A percentile compares a stretch with the other conserved stretches of the same genome.
These are phyloP conservation scores for Drosophila melanica DNA, from an alignment of 1,140 invertebrate species.

Conservation along the genomic window DNA sequence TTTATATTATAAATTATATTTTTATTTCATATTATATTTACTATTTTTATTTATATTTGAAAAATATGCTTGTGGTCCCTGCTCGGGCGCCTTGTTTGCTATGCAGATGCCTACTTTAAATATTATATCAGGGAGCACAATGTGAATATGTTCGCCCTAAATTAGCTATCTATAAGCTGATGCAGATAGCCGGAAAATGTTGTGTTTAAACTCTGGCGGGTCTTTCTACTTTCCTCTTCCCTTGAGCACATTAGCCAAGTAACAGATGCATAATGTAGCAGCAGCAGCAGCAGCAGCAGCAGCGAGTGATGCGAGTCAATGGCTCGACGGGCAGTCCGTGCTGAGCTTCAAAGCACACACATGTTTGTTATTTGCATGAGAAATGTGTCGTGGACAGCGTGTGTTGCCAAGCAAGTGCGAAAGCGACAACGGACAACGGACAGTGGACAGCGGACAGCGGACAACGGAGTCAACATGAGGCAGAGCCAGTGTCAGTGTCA, in stretches of 20 bases:
- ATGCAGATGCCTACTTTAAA: too few species aligned
- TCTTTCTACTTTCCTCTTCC: background rate
- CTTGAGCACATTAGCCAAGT: slow-evolving; percentile 16
- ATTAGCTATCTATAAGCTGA: too few species aligned
- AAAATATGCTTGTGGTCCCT: too few species aligned
- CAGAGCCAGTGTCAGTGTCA: slow-evolving; percentile 2
- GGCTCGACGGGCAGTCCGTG: background rate
- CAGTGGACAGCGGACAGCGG: slow-evolving; percentile 3
- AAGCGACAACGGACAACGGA: slow-evolving; percentile 33
- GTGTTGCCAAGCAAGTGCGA: slow-evolving; percentile 28
- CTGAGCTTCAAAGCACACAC: background rate
- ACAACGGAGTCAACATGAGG: background rate
- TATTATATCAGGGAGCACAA: too few species aligned
- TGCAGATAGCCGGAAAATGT: too few species aligned
- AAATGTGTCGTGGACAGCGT: slow-evolving; percentile 39
- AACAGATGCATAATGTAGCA: slow-evolving; percentile 26
- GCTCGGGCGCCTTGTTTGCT: too few species aligned
- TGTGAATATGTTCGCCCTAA: too few species aligned
- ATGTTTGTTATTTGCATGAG: slow-evolving; percentile 64
- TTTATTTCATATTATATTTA: too few species aligned
- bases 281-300: background rate
- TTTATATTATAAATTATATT: too few species aligned
- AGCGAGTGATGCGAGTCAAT: slow-evolving; percentile 16
- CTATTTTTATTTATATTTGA: too few species aligned
- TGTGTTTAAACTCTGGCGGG: too few species aligned